Evolutionary conservation across 2,888 invertebrate species (phyloP), one percentile per base, ranked within the genome.

Genomic region (Plebejus melissa): DNA sequence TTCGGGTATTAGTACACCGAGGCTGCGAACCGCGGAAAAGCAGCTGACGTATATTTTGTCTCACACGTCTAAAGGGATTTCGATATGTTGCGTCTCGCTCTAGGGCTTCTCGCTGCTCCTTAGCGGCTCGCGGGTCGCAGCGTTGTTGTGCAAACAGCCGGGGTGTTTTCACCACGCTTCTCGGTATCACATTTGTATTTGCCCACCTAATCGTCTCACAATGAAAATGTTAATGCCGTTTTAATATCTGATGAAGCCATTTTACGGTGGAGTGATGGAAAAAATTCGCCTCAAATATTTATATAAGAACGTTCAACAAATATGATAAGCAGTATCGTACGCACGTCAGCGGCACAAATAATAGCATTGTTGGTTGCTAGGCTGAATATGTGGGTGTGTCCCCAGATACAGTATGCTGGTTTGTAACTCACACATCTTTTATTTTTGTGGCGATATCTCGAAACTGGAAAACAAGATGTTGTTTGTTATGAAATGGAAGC

Each of bases 341-440:
- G 80, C 80, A 79, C 75, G 77, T 75, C 60, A 77, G 75, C 77
- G 65, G 76, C 76, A 77, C 76, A 76, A 77, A 78, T 77, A 78
- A 77, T 77, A 76, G 57, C 75, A 74, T 71, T 74, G 65, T 79
- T 80, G 77, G 91, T 93, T 91, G 87, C 90, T 82, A 90, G 83
- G 89, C 84, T 77, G 80, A 82, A 83, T 82, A 76, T 84, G 91
- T 90, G 92, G 93, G 93, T 93, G 93, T 93, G 93, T 93, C 91
- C 65, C 32, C 84, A 87, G 84, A 86, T 88, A 87, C 86, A 85
- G 84, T 83, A 79, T 80, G 80, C 77, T 80, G 81, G 85, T 85
- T 86, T 85, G 85, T 85, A 85, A 80, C 78, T 77, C 77, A 78
- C 81, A 81, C 80, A 78, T 79, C 84, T 80, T 80, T 81, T 80